Evolutionary conservation across 2,113 vertebrate genomes (phyloP).

Genomic region (Campylomormyrus tamandua): DNA sequence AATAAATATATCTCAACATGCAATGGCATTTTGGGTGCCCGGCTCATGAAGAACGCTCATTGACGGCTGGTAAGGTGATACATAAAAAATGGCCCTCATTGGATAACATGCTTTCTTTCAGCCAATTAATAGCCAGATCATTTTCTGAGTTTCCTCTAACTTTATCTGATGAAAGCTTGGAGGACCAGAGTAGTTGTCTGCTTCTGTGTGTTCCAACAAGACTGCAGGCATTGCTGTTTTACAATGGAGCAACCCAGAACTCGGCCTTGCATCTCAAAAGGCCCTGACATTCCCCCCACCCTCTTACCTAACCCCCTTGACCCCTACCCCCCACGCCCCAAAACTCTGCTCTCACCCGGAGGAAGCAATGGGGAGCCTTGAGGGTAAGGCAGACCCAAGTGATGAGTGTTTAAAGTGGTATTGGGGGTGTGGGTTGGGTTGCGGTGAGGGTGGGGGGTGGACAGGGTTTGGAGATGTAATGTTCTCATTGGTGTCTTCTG

Average conservation of each 20-base stretch:
- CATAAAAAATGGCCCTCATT: background rate
- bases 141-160: background rate
- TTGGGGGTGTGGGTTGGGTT: background rate
- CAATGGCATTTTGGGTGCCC: background rate
- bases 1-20: slow-evolving; percentile 21
- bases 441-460: background rate
- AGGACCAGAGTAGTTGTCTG: background rate
- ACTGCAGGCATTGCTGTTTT: slow-evolving; percentile 66
- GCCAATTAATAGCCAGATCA: background rate
- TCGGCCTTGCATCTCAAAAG: background rate
- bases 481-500: slow-evolving; percentile 72
- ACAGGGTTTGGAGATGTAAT: slow-evolving; percentile 55
- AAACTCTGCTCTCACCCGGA: background rate
- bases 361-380: background rate
- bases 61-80: background rate
- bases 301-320: background rate
- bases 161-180: background rate
- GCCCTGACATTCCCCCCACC: background rate
- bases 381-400: slow-evolving; percentile 12
- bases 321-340: background rate
- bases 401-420: background rate
- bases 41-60: background rate
- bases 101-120: slow-evolving; percentile 1
- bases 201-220: slow-evolving; percentile 21
- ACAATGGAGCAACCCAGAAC: slow-evolving; percentile 44